Evolutionary conservation across 1,140 invertebrate species (phyloP), one percentile per base, ranked within the genome.

Genomic region (Drosophila ficusphila): DNA sequence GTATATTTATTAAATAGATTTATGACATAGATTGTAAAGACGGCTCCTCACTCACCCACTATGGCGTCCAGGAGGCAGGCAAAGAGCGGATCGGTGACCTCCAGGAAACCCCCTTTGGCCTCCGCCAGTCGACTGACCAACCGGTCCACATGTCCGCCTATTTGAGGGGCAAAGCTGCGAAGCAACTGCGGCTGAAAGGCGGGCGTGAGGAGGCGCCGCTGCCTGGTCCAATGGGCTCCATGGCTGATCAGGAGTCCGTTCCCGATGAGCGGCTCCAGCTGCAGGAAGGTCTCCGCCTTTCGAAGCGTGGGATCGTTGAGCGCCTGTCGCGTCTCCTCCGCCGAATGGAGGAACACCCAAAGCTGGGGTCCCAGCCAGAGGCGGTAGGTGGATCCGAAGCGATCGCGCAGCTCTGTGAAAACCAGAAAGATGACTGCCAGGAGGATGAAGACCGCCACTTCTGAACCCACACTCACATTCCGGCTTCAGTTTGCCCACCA

Each of bases 211-310:
- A 88, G 79, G 2, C 79, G 79, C 4, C 90, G 82, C 51, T 89
- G 90, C 7, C 56, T 42, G 0, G 67, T 49, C 90, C 90, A 91
- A 1, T 74, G 44, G 2, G 11, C 14, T 4, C 90, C 90, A 46
- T 91, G 71, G 12, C 89, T 90, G 21, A 91, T 81, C 3, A 91
- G 34, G 12, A 91, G 34, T 0, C 90, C 90, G 36, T 91, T 81
- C 1, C 90, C 90, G 18, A 91, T 81, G 1, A 91, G 60, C 1
- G 76, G 70, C 21, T 83, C 64, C 27, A 91, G 47, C 23, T 86
- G 76, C 0, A 82, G 54, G 14, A 91, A 91, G 7, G 88, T 77
- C 12, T 54, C 71, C 0, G 86, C 86, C 14, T 83, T 85, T 36
- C 39, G 62, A 19, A 91, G 42, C 0, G 76, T 76, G 1, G 67